phyloP scores from a whole-genome alignment of 2,888 invertebrate genomes.

The Thera obeliscata region DNA sequence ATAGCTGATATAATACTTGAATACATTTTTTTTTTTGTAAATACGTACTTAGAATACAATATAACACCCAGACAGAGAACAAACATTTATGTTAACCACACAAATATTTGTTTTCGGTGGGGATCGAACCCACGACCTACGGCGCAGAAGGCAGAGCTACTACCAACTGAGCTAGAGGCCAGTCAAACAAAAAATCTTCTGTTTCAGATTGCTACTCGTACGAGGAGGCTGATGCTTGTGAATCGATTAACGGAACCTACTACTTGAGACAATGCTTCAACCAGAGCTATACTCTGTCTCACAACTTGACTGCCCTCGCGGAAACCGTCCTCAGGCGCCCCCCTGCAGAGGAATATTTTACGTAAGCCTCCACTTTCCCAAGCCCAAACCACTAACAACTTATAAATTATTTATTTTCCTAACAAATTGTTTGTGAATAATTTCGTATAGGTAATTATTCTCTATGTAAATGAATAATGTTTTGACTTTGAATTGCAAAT shows the following conservation, averaged over 20 bases:
- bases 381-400: slow-evolving; percentile 10
- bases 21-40: no score
- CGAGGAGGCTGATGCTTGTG: slow-evolving; percentile 86
- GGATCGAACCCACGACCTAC: no score
- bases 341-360: slow-evolving; percentile 90
- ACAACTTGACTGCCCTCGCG: slow-evolving; percentile 84
- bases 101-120: no score
- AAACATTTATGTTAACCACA: no score
- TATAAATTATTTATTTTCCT: slow-evolving; percentile 25
- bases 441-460: slow-evolving; percentile 18
- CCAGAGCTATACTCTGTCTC: slow-evolving; percentile 78
- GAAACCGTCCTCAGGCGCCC: slow-evolving; percentile 84
- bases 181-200: slow-evolving; percentile 5
- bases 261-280: slow-evolving; percentile 86
- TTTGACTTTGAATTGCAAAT: slow-evolving; percentile 38
- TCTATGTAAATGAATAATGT: slow-evolving; percentile 19
- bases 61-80: no score
- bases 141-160: no score
- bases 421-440: slow-evolving; percentile 26
- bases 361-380: slow-evolving; percentile 68
- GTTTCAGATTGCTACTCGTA: slow-evolving; percentile 88
- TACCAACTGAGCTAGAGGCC: no score
- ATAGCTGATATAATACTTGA: no score
- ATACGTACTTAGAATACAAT: no score
- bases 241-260: slow-evolving; percentile 85